phyloP scores from a whole-genome alignment of 2,797 vertebrate genomes.

The Danio jaintianensis region DNA sequence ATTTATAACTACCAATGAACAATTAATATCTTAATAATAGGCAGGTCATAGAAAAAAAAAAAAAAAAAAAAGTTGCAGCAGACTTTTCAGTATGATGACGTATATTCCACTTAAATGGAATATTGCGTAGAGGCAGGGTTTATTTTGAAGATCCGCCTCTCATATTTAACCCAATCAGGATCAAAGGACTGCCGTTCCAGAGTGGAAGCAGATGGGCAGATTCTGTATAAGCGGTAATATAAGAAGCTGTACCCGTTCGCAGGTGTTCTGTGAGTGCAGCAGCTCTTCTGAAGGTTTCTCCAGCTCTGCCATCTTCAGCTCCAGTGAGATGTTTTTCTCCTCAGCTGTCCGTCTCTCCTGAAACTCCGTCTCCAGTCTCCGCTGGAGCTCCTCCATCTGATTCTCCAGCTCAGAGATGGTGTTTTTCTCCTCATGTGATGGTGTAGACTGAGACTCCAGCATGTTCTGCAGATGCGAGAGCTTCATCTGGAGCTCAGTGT shows the following conservation, averaged over 20 bases:
- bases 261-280: neutral
- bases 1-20: too few species aligned
- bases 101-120: too few species aligned
- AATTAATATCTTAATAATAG: too few species aligned
- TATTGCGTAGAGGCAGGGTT: too few species aligned
- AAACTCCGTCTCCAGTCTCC: conserved; percentile 39
- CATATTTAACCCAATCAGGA: too few species aligned
- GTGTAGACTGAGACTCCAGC: neutral
- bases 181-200: too few species aligned
- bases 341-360: conserved; percentile 63
- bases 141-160: too few species aligned
- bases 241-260: conserved; percentile 7
- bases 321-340: conserved; percentile 52
- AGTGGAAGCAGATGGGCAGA: neutral
- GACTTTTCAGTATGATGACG: too few species aligned
- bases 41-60: too few species aligned
- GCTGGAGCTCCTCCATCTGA: conserved; percentile 64
- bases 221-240: too few species aligned
- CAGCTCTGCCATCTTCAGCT: conserved; percentile 62
- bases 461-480: neutral
- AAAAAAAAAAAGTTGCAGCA: too few species aligned
- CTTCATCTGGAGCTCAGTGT: conserved; percentile 1
- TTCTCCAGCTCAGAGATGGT: conserved; percentile 62
- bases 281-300: conserved; percentile 61
- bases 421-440: conserved; percentile 53